These are phyloP conservation scores for Peromyscus melanophrys DNA, from an alignment of 2,797 vertebrate species.

Conservation along the genomic window DNA sequence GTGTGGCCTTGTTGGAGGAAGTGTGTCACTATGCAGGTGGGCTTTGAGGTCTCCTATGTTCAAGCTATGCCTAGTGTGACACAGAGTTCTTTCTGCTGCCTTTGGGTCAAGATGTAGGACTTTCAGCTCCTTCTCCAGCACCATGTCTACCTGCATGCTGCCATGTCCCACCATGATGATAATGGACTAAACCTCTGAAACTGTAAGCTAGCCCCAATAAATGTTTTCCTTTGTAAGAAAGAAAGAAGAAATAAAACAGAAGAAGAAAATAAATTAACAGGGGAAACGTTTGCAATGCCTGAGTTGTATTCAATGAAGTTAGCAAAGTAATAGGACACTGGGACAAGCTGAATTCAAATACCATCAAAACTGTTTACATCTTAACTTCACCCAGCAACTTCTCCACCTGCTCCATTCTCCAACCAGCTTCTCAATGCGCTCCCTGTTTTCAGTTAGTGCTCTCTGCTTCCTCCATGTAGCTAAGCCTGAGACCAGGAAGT, in stretches of 20 bases:
- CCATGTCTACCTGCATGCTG: neutral
- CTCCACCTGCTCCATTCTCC: neutral
- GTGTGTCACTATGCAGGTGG: neutral
- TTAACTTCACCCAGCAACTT: neutral
- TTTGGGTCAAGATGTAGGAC: neutral
- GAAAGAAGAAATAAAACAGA: neutral
- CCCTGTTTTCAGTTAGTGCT: neutral
- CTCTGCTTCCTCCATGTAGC: neutral
- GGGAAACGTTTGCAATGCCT: neutral
- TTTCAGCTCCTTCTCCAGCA: neutral
- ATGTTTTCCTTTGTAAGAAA: neutral
- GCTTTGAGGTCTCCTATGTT: neutral
- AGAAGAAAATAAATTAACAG: slow-evolving; percentile 3
- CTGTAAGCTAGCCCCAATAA: neutral
- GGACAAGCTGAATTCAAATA: neutral
- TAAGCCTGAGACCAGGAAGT: neutral
- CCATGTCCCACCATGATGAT: neutral
- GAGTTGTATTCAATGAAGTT: neutral
- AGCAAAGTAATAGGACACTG: neutral
- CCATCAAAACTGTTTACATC: neutral
- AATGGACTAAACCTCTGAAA: neutral
- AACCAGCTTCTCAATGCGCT: neutral
- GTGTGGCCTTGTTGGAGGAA: neutral
- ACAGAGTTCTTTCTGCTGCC: neutral
- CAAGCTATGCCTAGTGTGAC: neutral